Evolutionary conservation across 2,797 vertebrate genomes (phyloP), one percentile per base, ranked within the genome.

Genomic region (Lithobates sylvaticus): DNA sequence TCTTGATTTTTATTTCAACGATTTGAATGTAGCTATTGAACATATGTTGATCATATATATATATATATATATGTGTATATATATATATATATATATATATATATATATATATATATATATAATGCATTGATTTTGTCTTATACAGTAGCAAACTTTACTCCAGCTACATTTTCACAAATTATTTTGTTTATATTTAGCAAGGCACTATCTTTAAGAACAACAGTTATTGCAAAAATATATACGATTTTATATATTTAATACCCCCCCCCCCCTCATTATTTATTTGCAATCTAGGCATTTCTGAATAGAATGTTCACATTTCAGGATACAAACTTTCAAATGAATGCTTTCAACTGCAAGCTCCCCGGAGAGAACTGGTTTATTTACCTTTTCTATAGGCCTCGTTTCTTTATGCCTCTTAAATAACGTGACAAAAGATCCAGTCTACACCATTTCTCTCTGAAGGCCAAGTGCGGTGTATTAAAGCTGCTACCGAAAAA

Each of bases 371-470:
- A 73, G 15, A 6, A 6, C 16, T 1, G 50, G 54, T 80, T 70
- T 69, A 50, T 72, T 73, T 81, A 27, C 65, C 58, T 61, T 82
- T 64, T 64, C 36, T 73, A 44, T 42, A 39, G 18, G 50, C 34
- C 72, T 68, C 26, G 76, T 83, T 83, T 50, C 21, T 83, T 83
- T 67, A 67, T 47, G 36, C 39, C 64, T 83, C 36, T 68, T 68
- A 76, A 83, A 83, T 75, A 74, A 83, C 23, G 27, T 32, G 71
- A 76, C 54, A 74, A 83, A 76, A 83, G 81, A 75, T 83, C 39
- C 39, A 44, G 36, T 75, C 81, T 75, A 36, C 81, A 18, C 16
- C 69, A 26, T 61, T 32, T 50, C 27, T 83, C 81, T 83, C 58
- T 39, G 27, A 75, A 75, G 81, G 72, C 72, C 72, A 13, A 44